These are phyloP conservation scores for Eueides isabella DNA, from an alignment of 1,140 invertebrate species.

Conservation along the genomic window DNA sequence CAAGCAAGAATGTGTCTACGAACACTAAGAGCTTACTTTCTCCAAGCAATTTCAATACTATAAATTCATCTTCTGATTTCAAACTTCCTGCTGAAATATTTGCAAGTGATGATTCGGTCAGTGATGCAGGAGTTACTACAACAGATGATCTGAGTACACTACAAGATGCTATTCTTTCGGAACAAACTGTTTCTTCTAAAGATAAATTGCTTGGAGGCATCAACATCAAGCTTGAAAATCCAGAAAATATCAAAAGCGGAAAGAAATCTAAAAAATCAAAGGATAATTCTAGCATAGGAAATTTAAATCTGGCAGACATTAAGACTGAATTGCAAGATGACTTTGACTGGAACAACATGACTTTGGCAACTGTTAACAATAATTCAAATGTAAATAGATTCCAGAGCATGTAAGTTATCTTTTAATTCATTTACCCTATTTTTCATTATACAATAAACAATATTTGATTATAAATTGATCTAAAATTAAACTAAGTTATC, in stretches of 20 bases:
- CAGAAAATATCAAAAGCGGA: constrained; percentile 41
- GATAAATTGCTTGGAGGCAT: constrained; percentile 76
- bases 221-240: constrained; percentile 72
- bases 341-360: constrained; percentile 77
- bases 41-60: constrained; percentile 59
- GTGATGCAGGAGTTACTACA: constrained; percentile 58
- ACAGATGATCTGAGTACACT: constrained; percentile 60
- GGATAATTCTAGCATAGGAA: constrained; percentile 50
- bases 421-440: not conserved
- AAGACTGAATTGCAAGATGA: constrained; percentile 80
- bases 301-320: constrained; percentile 69
- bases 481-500: no score
- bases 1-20: constrained; percentile 41
- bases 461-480: no score
- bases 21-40: constrained; percentile 50
- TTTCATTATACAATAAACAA: constrained; percentile 23
- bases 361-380: constrained; percentile 73
- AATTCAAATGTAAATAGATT: constrained; percentile 65
- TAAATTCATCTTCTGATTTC: constrained; percentile 68
- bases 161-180: constrained; percentile 50
- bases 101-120: constrained; percentile 76
- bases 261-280: constrained; percentile 68
- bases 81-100: constrained; percentile 77
- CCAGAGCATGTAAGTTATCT: constrained; percentile 63
- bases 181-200: constrained; percentile 53